phyloP scores from a whole-genome alignment of 2,113 vertebrate genomes.

The Corvus moneduloides region DNA sequence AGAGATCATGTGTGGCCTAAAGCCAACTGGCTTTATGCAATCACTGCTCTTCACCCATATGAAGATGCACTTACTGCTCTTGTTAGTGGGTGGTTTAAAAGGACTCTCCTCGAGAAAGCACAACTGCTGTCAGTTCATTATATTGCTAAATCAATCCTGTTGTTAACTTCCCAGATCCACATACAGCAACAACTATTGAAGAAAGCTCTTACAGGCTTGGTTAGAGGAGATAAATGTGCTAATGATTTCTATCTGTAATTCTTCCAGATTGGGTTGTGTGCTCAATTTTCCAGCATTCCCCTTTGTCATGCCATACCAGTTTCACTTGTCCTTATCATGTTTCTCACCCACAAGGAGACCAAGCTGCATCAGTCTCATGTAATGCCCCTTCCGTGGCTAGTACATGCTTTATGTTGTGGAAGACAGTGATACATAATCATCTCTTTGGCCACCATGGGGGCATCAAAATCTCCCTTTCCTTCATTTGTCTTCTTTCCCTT shows the following conservation, averaged over 20 bases:
- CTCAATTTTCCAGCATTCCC: neutral
- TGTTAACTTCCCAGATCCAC: neutral
- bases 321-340: neutral
- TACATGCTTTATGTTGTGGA: neutral
- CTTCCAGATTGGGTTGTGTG: neutral
- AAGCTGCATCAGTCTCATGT: neutral
- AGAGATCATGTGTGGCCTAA: neutral
- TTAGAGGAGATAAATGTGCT: neutral
- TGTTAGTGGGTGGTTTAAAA: neutral
- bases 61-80: neutral
- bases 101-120: neutral
- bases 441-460: neutral
- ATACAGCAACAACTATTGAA: neutral
- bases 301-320: neutral
- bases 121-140: neutral
- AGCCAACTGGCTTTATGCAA: neutral
- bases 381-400: neutral
- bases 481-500: neutral
- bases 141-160: neutral
- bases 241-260: neutral
- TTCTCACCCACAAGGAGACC: neutral
- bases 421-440: neutral
- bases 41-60: neutral
- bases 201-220: neutral
- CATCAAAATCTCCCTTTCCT: neutral